These are phyloP conservation scores for Amphipoea lucens DNA, from an alignment of 2,888 invertebrate genomes.

Conservation along the genomic window DNA sequence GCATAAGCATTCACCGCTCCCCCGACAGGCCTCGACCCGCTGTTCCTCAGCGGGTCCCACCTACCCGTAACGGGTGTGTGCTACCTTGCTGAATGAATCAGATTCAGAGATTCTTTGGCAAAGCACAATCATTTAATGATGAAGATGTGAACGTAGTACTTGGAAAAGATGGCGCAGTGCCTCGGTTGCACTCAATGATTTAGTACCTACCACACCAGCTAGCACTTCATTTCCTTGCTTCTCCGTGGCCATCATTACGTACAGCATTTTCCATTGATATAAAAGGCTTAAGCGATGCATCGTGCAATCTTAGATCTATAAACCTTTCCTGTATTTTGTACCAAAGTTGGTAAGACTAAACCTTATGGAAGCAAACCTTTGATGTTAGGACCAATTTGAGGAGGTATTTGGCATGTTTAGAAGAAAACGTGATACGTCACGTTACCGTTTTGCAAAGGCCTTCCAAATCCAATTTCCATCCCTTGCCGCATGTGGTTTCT, in stretches of 20 bases:
- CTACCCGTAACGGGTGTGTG: background rate
- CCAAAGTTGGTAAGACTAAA: background rate
- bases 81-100: background rate
- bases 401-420: background rate
- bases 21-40: too few relatives aligned
- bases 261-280: slow-evolving; percentile 7
- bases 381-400: background rate
- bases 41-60: too few relatives aligned
- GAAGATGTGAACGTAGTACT: background rate
- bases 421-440: background rate
- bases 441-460: background rate
- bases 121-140: background rate
- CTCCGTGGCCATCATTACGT: background rate
- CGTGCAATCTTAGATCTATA: slow-evolving; percentile 13
- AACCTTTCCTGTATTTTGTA: slow-evolving; percentile 11
- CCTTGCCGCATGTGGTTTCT: background rate
- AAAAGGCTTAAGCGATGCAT: slow-evolving; percentile 33
- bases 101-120: background rate
- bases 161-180: background rate
- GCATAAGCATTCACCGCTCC: too few relatives aligned
- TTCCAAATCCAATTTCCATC: background rate
- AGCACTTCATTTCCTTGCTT: background rate
- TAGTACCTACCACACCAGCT: background rate
- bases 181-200: background rate
- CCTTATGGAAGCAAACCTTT: background rate